Percentiles rank a stretch among this genome's conserved stretches.
These are phyloP conservation scores for Toxostoma redivivum DNA, from an alignment of 2,113 vertebrate genomes.

Conservation along the genomic window DNA sequence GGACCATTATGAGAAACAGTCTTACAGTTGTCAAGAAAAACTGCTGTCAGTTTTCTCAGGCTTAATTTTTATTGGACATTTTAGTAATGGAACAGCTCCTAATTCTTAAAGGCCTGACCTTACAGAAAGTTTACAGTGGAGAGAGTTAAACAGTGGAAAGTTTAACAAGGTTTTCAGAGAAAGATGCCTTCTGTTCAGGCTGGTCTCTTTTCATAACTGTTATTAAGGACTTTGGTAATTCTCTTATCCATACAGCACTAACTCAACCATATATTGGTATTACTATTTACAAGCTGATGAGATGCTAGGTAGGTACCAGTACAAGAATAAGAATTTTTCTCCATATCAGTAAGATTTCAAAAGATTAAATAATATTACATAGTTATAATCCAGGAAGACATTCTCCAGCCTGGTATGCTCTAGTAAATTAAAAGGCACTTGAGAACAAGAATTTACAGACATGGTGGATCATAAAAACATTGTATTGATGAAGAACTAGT, in stretches of 20 bases:
- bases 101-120: neutral
- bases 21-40: neutral
- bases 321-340: neutral
- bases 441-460: neutral
- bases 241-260: neutral
- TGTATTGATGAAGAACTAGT: neutral
- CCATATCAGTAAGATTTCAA: neutral
- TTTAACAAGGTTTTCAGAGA: neutral
- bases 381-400: neutral
- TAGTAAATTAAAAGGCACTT: neutral
- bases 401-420: neutral
- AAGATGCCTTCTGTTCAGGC: neutral
- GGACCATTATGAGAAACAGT: neutral
- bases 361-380: neutral
- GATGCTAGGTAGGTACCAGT: neutral
- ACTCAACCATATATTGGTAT: neutral
- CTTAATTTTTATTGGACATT: neutral
- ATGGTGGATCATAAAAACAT: neutral
- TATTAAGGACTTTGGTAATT: neutral
- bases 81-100: slow-evolving; percentile 1
- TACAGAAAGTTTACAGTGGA: neutral
- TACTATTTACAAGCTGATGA: neutral
- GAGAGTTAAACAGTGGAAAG: neutral
- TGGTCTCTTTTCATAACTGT: neutral
- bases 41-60: neutral